Percentiles rank a stretch among this genome's conserved stretches.
These are phyloP conservation scores for Montipora cactus DNA, from an alignment of 64 coral and sea anemone genomes.

Conservation along the genomic window DNA sequence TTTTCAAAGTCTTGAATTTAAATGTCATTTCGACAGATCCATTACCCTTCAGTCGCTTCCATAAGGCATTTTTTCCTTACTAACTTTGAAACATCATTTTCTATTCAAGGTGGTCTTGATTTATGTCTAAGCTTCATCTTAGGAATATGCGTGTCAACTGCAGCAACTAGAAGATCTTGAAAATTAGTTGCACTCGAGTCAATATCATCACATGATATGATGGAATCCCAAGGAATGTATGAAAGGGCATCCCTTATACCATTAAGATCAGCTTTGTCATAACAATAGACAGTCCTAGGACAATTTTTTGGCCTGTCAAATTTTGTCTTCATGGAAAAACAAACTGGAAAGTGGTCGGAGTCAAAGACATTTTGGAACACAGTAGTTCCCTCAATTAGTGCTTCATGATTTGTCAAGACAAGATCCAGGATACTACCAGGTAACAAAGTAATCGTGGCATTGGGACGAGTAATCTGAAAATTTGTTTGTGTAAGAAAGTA, in stretches of 20 bases:
- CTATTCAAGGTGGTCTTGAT: too few species aligned
- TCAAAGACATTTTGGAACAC: conserved; percentile 41
- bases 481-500: conserved; percentile 27
- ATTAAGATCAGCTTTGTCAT: conserved; percentile 70
- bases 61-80: too few species aligned
- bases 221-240: conserved; percentile 67
- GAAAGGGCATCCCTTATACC: conserved; percentile 70
- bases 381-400: conserved; percentile 56
- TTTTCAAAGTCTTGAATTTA: too few species aligned
- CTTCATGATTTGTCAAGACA: conserved; percentile 69
- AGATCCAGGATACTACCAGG: too few species aligned
- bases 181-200: conserved; percentile 51
- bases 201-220: conserved; percentile 58
- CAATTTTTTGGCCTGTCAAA: conserved; percentile 46
- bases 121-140: too few species aligned
- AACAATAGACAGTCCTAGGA: conserved; percentile 55
- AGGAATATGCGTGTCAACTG: too few species aligned
- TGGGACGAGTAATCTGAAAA: too few species aligned
- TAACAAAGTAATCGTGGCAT: too few species aligned
- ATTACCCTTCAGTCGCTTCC: too few species aligned
- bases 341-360: conserved; percentile 59
- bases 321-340: conserved; percentile 63
- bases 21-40: too few species aligned
- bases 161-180: conserved; percentile 17
- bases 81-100: too few species aligned